Conservation (phyloP, 2,888 invertebrate genomes). For the Dioctria rufipes region DNA sequence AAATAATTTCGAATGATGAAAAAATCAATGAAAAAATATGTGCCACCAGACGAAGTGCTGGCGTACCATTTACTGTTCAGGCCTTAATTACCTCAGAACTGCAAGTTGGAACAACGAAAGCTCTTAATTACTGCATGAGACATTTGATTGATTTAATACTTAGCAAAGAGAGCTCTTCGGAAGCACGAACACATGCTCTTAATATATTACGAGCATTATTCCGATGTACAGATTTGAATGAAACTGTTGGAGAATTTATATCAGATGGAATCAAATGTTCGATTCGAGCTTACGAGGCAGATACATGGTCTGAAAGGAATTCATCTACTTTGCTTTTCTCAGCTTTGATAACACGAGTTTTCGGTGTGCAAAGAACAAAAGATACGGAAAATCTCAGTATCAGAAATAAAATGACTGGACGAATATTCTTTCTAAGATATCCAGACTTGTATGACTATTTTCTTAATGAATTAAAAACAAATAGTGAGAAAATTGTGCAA, state of each 20-base stretch:
- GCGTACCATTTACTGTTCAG: slow-evolving; percentile 91
- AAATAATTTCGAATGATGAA: slow-evolving; percentile 73
- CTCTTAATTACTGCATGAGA: slow-evolving; percentile 76
- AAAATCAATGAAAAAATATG: slow-evolving; percentile 74
- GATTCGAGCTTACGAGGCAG: slow-evolving; percentile 81
- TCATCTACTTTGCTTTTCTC: slow-evolving; percentile 88
- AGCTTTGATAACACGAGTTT: slow-evolving; percentile 86
- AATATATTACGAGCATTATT: slow-evolving; percentile 89
- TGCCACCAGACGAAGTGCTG: slow-evolving; percentile 92
- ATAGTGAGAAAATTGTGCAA: slow-evolving; percentile 61
- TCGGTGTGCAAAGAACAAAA: slow-evolving; percentile 84
- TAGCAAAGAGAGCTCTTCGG: slow-evolving; percentile 63
- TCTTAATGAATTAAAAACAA: slow-evolving; percentile 70
- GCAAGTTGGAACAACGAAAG: slow-evolving; percentile 74
- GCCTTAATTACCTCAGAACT: slow-evolving; percentile 85
- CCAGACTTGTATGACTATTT: slow-evolving; percentile 75
- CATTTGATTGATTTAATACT: slow-evolving; percentile 71
- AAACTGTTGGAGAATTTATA: slow-evolving; percentile 79
- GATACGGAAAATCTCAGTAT: slow-evolving; percentile 75
- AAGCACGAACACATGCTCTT: slow-evolving; percentile 82
- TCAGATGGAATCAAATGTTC: slow-evolving; percentile 81
- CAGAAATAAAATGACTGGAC: slow-evolving; percentile 81
- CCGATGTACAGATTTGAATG: slow-evolving; percentile 83
- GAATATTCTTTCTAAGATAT: slow-evolving; percentile 84
- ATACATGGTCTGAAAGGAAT: slow-evolving; percentile 88